Conservation (phyloP, 2,113 vertebrate genomes). For the Ia io region DNA sequence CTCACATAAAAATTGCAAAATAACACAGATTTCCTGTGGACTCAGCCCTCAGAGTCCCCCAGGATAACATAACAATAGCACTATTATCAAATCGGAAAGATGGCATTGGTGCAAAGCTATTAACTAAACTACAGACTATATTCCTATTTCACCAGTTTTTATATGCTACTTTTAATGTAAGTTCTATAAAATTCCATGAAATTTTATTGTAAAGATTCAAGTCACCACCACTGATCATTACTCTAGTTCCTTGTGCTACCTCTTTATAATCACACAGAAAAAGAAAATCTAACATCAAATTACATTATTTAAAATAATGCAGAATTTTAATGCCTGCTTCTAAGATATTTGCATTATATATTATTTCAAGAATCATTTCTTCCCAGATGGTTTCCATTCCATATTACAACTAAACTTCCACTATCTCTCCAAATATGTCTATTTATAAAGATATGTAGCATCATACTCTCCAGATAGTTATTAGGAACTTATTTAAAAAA, state of each 20-base stretch:
- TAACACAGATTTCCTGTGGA: not conserved
- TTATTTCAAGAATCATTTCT: not conserved
- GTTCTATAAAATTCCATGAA: not conserved
- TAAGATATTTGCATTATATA: not conserved
- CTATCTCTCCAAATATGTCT: not conserved
- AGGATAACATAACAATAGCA: not conserved
- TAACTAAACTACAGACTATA: not conserved
- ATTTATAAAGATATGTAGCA: not conserved
- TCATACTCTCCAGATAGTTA: not conserved
- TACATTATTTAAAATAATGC: not conserved
- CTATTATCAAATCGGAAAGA: not conserved
- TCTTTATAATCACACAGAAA: not conserved
- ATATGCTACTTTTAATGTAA: not conserved
- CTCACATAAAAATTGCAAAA: not conserved
- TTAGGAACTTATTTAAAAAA: not conserved
- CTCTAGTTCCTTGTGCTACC: not conserved
- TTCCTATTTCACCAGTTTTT: not conserved
- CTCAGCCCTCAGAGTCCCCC: not conserved
- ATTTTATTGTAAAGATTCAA: not conserved
- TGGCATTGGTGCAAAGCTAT: not conserved
- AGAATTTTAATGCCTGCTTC: not conserved
- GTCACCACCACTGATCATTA: not conserved
- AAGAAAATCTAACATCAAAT: conserved; percentile 24
- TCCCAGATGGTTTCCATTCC: not conserved
- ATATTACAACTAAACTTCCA: not conserved